phyloP scores from a whole-genome alignment of 2,797 vertebrate species.

The Phalanger gymnotis region DNA sequence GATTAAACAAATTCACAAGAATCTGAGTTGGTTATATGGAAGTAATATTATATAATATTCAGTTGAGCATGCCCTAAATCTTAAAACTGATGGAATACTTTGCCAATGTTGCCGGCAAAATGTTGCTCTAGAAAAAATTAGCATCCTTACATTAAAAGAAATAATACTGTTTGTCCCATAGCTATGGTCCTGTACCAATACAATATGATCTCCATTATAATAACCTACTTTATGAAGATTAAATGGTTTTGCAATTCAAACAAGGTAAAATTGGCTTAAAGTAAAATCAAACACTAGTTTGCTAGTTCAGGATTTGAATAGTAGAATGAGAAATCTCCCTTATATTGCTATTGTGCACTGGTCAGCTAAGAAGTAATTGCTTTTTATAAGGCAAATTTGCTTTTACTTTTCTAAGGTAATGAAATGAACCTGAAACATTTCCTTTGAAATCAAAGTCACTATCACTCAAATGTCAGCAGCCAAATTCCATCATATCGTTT shows the following conservation, averaged over 20 bases:
- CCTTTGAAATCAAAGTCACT: conserved; percentile 91
- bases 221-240: conserved; percentile 90
- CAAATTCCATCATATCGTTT: conserved; percentile 92
- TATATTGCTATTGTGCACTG: conserved; percentile 92
- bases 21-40: not conserved
- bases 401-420: conserved; percentile 97
- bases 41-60: not conserved
- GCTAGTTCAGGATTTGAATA: conserved; percentile 89
- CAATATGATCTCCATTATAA: conserved; percentile 89
- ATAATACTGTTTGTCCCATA: conserved; percentile 74
- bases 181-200: conserved; percentile 80
- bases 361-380: conserved; percentile 97
- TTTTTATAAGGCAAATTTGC: conserved; percentile 99
- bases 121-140: conserved; percentile 42
- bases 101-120: conserved; percentile 55
- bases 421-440: conserved; percentile 97
- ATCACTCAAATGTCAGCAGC: conserved; percentile 93
- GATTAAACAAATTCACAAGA: not conserved
- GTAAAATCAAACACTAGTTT: conserved; percentile 89
- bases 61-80: conserved; percentile 12
- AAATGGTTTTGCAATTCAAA: conserved; percentile 91
- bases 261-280: conserved; percentile 89
- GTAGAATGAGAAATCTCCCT: conserved; percentile 88
- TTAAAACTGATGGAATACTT: conserved; percentile 46
- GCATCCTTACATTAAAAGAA: conserved; percentile 48